Conservation (phyloP, 1,140 invertebrate species). For the Proales similis region DNA sequence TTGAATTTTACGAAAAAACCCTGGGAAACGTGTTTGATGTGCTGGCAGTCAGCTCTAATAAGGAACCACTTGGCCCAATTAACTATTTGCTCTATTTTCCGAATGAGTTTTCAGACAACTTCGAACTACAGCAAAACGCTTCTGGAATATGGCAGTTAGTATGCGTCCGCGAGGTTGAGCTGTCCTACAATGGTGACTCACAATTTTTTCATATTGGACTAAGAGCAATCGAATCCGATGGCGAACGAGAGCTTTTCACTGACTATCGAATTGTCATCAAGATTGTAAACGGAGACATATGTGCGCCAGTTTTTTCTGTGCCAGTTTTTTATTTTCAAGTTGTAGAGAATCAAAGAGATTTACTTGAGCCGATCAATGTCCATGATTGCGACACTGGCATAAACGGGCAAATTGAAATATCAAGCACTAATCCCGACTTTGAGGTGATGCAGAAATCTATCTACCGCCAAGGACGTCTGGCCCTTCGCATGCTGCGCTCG, state of each 20-base stretch:
- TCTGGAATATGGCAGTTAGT: slow-evolving; percentile 10
- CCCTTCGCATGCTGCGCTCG: slow-evolving; percentile 8
- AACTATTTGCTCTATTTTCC: too few relatives aligned
- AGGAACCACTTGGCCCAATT: slow-evolving; percentile 16
- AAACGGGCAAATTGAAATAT: slow-evolving; percentile 6
- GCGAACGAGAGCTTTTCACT: background rate
- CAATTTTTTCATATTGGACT: slow-evolving; percentile 8
- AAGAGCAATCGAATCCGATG: slow-evolving; percentile 15
- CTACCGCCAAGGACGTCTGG: slow-evolving; percentile 9
- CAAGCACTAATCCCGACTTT: slow-evolving; percentile 16
- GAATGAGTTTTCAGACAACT: slow-evolving; percentile 4
- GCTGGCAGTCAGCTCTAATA: slow-evolving; percentile 6
- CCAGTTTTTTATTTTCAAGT: slow-evolving; percentile 28
- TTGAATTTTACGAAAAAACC: slow-evolving; percentile 35
- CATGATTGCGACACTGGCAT: slow-evolving; percentile 34
- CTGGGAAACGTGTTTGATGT: slow-evolving; percentile 24
- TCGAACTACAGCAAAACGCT: slow-evolving; percentile 19
- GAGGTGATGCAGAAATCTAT: slow-evolving; percentile 11
- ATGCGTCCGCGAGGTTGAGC: background rate
- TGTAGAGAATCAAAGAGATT: slow-evolving; percentile 15
- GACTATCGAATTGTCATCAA: slow-evolving; percentile 20
- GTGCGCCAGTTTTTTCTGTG: slow-evolving; percentile 12
- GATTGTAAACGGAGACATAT: slow-evolving; percentile 29
- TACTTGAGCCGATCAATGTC: slow-evolving; percentile 35
- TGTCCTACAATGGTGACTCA: slow-evolving; percentile 20